Conservation (phyloP, 2,797 vertebrate genomes). For the Denticeps clupeoides region DNA sequence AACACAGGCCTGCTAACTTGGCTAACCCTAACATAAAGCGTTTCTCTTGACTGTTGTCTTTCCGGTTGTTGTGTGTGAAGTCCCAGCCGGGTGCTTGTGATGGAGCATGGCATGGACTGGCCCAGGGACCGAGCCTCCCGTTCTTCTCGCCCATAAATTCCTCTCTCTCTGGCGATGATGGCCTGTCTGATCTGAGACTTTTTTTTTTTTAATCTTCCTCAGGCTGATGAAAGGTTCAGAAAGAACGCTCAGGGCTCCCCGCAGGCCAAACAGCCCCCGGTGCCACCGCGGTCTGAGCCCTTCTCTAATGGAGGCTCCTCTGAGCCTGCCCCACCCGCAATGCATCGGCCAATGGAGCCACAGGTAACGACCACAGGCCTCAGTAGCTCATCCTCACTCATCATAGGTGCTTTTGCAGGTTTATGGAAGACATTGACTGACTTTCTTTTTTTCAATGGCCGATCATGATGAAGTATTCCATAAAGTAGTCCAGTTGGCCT, state of each 20-base stretch:
- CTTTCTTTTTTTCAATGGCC: no score
- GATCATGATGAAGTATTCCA: no score
- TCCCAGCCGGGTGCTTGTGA: background rate
- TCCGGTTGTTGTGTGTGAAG: constrained; percentile 1
- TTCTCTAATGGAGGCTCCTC: constrained; percentile 82
- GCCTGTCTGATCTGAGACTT: constrained; percentile 1
- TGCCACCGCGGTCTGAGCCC: constrained; percentile 87
- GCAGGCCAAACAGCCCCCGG: constrained; percentile 85
- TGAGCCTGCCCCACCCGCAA: constrained; percentile 73
- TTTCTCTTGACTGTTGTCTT: background rate
- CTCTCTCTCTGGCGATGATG: background rate
- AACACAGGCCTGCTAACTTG: background rate
- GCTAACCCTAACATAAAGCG: constrained; percentile 7
- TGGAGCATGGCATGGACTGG: constrained; percentile 15
- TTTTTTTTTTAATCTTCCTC: constrained; percentile 17
- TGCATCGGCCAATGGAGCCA: constrained; percentile 90
- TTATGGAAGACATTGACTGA: no score
- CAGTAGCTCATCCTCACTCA: no score
- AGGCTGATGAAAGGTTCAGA: constrained; percentile 92
- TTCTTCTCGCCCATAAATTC: background rate
- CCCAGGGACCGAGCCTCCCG: background rate
- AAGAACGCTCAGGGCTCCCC: constrained; percentile 94
- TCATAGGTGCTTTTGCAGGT: no score
- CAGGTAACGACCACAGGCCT: constrained; percentile 67
- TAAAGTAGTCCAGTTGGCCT: no score